Base-by-base conservation (phyloP, 1,140 invertebrate species). In the Zaprionus gabonicus region DNA sequence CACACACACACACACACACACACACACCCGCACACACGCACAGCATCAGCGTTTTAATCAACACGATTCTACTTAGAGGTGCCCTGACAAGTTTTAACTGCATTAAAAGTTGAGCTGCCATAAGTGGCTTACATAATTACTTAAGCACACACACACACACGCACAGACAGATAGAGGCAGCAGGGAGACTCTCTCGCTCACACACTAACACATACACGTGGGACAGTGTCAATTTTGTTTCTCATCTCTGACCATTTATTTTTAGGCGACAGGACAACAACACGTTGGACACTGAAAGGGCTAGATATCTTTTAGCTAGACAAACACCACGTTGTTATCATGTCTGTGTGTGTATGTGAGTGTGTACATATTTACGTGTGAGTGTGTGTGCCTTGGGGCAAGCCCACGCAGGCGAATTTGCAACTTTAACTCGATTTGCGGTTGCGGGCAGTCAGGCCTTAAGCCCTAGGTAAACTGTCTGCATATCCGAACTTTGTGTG, bases 371-470 rank as follows among this genome's bases (percentile, higher is more conserved):
- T 71, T 44, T 51, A 36, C 41, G 46, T 59, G 28, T 64, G 57
- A 20, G 20, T 66, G 41, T 36, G 59, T 69, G 59, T 68, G 55
- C 27, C 44, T 70, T 70, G 27, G 23, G 34, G 44, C 70, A 41
- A 53, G 63, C 49, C 34, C 36, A 55, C 38, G 57, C 27, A 64
- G 53, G 53, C 41, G 49, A 68, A 63, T 71, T 76, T 76, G 74
- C 74, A 77, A 79, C 68, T 63, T 79, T 76, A 77, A 78, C 69
- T 77, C 58, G 60, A 80, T 73, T 78, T 80, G 70, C 66, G 74
- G 65, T 69, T 73, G 62, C 72, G 38, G 58, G 28, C 71, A 60
- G 20, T 62, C 49, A 44, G 51, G 58, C 65, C 65, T 71, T 59
- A 76, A 71, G 74, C 64, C 64, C 55, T 76, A 72, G 73, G 63